phyloP scores from a whole-genome alignment of 2,113 vertebrate genomes.

The Chamaea fasciata region DNA sequence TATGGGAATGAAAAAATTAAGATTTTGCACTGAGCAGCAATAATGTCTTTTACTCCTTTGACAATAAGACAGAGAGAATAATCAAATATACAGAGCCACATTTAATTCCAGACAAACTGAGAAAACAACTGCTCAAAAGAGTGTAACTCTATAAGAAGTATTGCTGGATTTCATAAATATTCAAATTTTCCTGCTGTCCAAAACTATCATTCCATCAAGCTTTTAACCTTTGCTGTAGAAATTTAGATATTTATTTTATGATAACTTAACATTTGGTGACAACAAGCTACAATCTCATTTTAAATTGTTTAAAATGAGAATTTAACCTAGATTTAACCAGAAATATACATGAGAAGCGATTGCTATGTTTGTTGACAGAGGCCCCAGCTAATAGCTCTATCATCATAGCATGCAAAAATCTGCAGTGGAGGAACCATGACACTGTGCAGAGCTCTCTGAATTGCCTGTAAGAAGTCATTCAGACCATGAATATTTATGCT shows the following conservation, averaged over 20 bases:
- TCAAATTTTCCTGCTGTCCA: background rate
- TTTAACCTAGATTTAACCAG: conserved; percentile 23
- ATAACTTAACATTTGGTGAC: background rate
- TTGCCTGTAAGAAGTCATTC: background rate
- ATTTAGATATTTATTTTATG: background rate
- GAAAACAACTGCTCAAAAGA: background rate
- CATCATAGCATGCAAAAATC: background rate
- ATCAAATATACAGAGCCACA: background rate
- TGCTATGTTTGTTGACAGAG: background rate
- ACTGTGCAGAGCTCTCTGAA: background rate
- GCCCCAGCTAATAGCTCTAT: background rate
- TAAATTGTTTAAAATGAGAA: background rate
- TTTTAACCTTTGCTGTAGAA: background rate
- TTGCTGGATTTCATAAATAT: background rate
- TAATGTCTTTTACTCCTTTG: background rate
- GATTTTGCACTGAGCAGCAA: background rate
- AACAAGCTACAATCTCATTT: background rate
- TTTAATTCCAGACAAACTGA: background rate
- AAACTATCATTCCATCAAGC: background rate
- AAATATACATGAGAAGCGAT: background rate
- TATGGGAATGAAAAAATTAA: background rate
- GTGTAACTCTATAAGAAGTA: background rate
- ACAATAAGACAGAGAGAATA: background rate
- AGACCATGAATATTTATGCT: background rate
- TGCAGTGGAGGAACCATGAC: background rate